Base-by-base conservation (phyloP, 1,140 invertebrate genomes). In the Drosophila ambigua region DNA sequence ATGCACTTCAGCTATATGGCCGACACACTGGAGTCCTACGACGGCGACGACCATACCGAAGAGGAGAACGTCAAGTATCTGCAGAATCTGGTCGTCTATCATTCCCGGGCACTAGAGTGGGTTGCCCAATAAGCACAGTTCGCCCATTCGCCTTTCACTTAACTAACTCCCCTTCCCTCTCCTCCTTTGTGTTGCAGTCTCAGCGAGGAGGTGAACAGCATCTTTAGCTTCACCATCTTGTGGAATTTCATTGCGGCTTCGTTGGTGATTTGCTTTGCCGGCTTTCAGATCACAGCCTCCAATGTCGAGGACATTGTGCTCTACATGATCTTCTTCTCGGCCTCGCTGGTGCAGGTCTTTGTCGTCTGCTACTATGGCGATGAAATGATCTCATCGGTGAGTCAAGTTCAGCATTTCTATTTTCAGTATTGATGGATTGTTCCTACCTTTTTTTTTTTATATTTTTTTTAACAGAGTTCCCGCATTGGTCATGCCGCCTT, bases 201-300 rank as follows among this genome's bases (percentile, higher is more conserved):
- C 13, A 84, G 84, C 77, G 84, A 89, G 63, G 76, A 80, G 57
- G 77, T 89, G 2, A 89, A 89, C 62, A 83, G 46, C 35, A 89
- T 89, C 31, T 89, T 89, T 1, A 89, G 85, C 52, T 80, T 89
- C 15, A 67, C 75, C 6, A 89, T 89, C 9, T 49, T 89, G 0
- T 89, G 79, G 79, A 89, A 89, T 31, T 89, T 89, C 7, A 89
- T 89, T 20, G 84, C 85, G 15, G 84, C 84, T 6, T 89, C 84
- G 0, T 9, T 89, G 64, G 84, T 89, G 1, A 89, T 89, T 11
- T 89, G 84, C 54, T 89, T 89, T 20, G 84, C 84, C n/a, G 84
- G 84, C 39, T 89, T 89, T 68, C 84, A 89, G 31, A 84, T 89
- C 16, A 89, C 84, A 41, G 84, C 79, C 31, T 77, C 84, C 3